phyloP scores from a whole-genome alignment of 2,113 vertebrate genomes.

The Isurus oxyrinchus region DNA sequence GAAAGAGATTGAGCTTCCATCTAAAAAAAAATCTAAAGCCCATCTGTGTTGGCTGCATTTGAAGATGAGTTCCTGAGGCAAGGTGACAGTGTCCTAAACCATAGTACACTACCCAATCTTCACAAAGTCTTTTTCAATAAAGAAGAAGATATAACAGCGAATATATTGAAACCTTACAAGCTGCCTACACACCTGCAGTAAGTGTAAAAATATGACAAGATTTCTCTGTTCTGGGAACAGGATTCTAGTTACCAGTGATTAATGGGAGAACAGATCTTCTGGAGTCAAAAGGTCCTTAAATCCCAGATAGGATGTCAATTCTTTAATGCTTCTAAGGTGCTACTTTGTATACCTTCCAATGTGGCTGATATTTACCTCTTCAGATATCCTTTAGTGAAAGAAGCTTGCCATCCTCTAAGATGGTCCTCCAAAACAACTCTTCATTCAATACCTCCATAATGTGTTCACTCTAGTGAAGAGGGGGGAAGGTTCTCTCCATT shows the following conservation, averaged over 20 bases:
- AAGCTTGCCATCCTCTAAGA: neutral
- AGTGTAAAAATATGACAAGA: neutral
- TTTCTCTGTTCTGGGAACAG: neutral
- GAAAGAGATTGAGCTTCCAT: neutral
- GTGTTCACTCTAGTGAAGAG: neutral
- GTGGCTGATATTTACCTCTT: neutral
- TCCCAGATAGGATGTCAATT: neutral
- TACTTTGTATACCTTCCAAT: neutral
- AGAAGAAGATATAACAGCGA: neutral
- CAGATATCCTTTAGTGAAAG: neutral
- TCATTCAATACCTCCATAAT: neutral
- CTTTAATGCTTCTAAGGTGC: neutral
- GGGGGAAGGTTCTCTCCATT: neutral
- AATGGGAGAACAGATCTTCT: neutral
- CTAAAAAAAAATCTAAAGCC: constrained; percentile 31
- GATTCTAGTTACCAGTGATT: neutral
- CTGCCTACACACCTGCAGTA: neutral
- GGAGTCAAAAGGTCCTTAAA: neutral
- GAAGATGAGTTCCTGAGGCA: neutral
- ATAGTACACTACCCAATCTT: neutral
- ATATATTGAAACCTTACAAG: neutral
- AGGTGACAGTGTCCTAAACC: constrained; percentile 15
- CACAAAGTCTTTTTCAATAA: constrained; percentile 26
- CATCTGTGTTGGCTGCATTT: neutral
- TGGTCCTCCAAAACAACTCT: neutral